Evolutionary conservation across 2,797 vertebrate genomes (phyloP).

Genomic region (Tolypeutes matacus): DNA sequence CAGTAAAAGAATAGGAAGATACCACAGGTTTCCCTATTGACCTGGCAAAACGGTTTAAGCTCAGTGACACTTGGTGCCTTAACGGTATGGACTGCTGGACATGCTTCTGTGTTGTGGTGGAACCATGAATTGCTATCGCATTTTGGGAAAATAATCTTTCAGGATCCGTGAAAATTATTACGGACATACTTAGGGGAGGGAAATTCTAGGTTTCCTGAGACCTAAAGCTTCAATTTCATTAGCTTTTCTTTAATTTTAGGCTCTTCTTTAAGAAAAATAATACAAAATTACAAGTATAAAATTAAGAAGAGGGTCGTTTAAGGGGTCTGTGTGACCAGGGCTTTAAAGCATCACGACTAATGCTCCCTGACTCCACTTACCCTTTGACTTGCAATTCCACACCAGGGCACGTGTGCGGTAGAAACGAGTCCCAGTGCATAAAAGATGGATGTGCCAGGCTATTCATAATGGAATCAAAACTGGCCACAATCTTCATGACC

Average conservation of each 20-base stretch:
- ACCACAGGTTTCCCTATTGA: background rate
- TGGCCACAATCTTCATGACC: background rate
- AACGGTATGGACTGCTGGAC: background rate
- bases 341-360: background rate
- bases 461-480: background rate
- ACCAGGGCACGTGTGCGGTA: background rate
- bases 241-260: background rate
- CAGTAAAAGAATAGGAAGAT: background rate
- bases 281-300: background rate
- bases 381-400: background rate
- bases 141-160: background rate
- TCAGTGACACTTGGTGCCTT: background rate
- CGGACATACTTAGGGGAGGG: too few species aligned
- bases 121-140: background rate
- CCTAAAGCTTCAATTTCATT: background rate
- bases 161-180: background rate
- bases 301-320: background rate
- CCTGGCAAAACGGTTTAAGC: background rate
- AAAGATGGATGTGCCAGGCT: background rate
- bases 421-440: background rate
- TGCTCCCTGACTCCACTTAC: background rate
- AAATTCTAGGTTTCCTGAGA: background rate
- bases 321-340: background rate
- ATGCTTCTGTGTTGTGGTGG: background rate
- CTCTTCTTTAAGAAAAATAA: background rate